Evolutionary conservation across 2,888 invertebrate species (phyloP).

Genomic region (Lochmaea crataegi): DNA sequence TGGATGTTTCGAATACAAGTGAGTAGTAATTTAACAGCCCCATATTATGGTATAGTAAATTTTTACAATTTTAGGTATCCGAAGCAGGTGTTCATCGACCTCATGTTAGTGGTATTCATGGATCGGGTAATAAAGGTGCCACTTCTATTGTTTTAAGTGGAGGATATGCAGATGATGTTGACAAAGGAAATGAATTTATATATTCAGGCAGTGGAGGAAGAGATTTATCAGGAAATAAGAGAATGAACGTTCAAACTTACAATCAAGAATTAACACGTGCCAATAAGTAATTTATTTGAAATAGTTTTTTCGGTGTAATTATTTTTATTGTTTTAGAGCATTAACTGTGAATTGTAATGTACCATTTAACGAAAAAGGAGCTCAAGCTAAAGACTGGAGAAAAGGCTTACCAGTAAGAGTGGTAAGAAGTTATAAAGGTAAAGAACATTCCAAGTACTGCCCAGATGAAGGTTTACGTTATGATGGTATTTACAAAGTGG

Average conservation of each 20-base stretch:
- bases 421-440: constrained; percentile 79
- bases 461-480: constrained; percentile 83
- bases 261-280: constrained; percentile 82
- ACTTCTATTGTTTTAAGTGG: constrained; percentile 85
- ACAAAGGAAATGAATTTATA: constrained; percentile 82
- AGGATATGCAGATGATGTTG: constrained; percentile 87
- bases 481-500: constrained; percentile 89
- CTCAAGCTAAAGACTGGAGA: constrained; percentile 78
- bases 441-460: constrained; percentile 82
- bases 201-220: constrained; percentile 89
- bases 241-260: constrained; percentile 82
- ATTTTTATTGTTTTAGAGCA: constrained; percentile 63
- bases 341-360: constrained; percentile 83
- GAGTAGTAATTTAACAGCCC: constrained; percentile 31
- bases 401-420: constrained; percentile 83
- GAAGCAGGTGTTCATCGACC: constrained; percentile 87
- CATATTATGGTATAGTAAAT: background rate
- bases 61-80: constrained; percentile 64
- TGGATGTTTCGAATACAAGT: constrained; percentile 85
- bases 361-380: constrained; percentile 74
- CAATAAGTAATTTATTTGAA: constrained; percentile 71
- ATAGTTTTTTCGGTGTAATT: background rate
- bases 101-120: constrained; percentile 86
- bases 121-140: constrained; percentile 80
- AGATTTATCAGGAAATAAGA: constrained; percentile 84